Conservation (phyloP, 2,797 vertebrate genomes). For the Amblyopsis hoosieri region DNA sequence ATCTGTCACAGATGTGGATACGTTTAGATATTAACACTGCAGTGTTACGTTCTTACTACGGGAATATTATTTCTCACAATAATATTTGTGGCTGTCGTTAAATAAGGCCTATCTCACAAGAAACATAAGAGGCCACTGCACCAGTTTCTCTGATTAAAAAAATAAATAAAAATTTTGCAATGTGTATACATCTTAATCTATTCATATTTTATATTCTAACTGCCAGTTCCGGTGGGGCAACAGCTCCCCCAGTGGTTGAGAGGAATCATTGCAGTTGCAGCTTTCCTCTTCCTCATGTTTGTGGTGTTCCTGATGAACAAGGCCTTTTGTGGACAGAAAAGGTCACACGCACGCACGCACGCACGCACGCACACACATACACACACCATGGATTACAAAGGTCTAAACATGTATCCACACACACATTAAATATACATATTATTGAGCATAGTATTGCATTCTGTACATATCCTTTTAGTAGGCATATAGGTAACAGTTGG, state of each 20-base stretch:
- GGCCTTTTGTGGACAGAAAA: constrained; percentile 76
- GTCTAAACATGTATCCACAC: background rate
- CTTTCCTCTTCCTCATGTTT: constrained; percentile 82
- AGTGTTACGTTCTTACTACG: no score
- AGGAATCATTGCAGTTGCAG: constrained; percentile 77
- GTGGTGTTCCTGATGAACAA: constrained; percentile 76
- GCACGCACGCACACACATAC: background rate
- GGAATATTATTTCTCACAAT: no score
- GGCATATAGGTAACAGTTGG: background rate
- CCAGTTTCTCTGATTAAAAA: no score
- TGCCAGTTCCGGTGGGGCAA: constrained; percentile 21
- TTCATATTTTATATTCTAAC: background rate
- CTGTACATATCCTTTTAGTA: background rate
- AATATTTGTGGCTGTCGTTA: no score
- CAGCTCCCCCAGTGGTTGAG: constrained; percentile 81
- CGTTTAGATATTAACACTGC: no score
- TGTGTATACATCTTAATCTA: no score
- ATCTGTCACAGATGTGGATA: no score
- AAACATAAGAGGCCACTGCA: no score
- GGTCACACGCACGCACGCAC: constrained; percentile 57
- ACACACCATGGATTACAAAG: background rate
- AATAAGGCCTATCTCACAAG: no score
- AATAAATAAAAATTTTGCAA: no score
- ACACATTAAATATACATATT: background rate
- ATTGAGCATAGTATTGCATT: no score